Evolutionary conservation across 2,888 invertebrate genomes (phyloP), one percentile per base, ranked within the genome.

Genomic region (Catocala nupta): DNA sequence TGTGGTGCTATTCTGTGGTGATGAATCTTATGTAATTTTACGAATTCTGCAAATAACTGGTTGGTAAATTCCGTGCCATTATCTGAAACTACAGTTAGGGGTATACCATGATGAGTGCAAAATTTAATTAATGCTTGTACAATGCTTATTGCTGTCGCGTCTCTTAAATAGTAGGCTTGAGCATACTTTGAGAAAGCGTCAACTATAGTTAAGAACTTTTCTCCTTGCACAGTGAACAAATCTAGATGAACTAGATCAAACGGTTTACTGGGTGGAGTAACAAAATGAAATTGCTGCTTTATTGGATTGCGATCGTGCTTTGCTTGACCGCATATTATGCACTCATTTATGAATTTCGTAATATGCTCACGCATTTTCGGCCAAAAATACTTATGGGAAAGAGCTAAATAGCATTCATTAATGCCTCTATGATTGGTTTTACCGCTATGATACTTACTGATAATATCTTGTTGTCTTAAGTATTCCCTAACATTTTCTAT

Each of bases 171-270:
- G 44, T 66, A 68, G 3, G 70, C 72, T 52, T 75, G 70, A 16
- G 55, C 65, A 33, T 71, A 70, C 47, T 69, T 71, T 0, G 68
- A 62, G 25, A 73, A 68, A 1, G 45, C 43, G 9, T 71, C 68
- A 5, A 71, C 44, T 0, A 75, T 43, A 0, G 77, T 79, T 0
- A 79, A 5, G 43, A 59, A 78, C 47, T 78, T 81, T n/a, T 75
- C 69, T 5, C 5, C 54, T 33, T 77, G 54, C 0, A 52, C 58
- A 0, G 69, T 73, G 2, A 79, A 66, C 1, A 74, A 25, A 49
- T 80, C 77, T 8, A 71, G 3, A n/a, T 77, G 74, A 5, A 58
- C 16, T 8, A 39, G 34, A 5, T 52, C 47, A 11, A 58, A 58
- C 2, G 58, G 58, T 16, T 45, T 58, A 4, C 36, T 51, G 6